These are phyloP conservation scores for Trichonephila inaurata DNA, from an alignment of 1,140 invertebrate genomes.

Conservation along the genomic window DNA sequence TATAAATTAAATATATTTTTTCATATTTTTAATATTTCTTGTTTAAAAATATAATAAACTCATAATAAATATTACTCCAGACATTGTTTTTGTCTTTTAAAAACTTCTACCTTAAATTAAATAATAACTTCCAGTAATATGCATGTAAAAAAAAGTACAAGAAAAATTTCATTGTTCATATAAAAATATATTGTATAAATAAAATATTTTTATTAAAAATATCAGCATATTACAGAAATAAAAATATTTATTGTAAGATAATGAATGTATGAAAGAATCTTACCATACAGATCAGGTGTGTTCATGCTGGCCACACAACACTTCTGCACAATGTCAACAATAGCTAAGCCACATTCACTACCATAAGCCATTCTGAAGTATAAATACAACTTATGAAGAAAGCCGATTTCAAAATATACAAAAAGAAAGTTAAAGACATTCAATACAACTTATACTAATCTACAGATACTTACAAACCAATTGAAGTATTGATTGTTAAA, in stretches of 20 bases:
- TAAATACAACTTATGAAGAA: neutral
- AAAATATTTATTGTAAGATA: neutral
- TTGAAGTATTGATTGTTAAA: constrained; percentile 95
- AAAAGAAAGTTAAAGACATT: neutral
- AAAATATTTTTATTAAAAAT: too few relatives aligned
- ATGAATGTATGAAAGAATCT: constrained; percentile 41
- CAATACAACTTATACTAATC: constrained; percentile 5
- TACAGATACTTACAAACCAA: constrained; percentile 92
- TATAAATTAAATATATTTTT: too few relatives aligned
- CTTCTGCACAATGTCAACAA: constrained; percentile 96
- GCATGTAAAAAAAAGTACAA: too few relatives aligned
- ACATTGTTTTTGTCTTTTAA: too few relatives aligned
- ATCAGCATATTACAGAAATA: too few relatives aligned
- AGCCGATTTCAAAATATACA: constrained; percentile 15
- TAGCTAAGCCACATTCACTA: constrained; percentile 95
- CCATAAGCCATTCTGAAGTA: constrained; percentile 94
- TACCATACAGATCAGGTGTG: constrained; percentile 91
- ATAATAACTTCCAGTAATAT: too few relatives aligned
- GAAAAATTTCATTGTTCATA: too few relatives aligned
- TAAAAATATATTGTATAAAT: too few relatives aligned
- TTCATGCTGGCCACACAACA: constrained; percentile 89
- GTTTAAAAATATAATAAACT: too few relatives aligned
- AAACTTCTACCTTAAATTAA: too few relatives aligned
- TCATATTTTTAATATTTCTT: too few relatives aligned
- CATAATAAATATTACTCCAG: too few relatives aligned